Percentiles rank a stretch among this genome's conserved stretches.
Conservation (phyloP, 2,888 invertebrate species). For the Ypsolopha sequella region DNA sequence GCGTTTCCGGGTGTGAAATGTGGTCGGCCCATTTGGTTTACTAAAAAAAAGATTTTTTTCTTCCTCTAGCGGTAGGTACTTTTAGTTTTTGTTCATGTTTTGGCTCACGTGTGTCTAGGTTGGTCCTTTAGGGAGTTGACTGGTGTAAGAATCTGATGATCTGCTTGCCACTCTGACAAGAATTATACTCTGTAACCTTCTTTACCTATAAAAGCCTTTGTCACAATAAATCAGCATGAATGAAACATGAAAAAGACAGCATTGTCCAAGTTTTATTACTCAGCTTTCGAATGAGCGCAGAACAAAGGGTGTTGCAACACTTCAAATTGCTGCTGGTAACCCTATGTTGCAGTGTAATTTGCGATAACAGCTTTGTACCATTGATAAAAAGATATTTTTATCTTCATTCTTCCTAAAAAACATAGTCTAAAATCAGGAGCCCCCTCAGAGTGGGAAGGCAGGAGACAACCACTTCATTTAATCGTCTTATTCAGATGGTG, state of each 20-base stretch:
- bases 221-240: no score
- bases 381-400: no score
- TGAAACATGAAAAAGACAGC: neutral
- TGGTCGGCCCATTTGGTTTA: conserved; percentile 50
- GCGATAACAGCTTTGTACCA: no score
- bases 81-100: conserved; percentile 22
- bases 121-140: conserved; percentile 5
- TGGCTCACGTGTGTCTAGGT: conserved; percentile 8
- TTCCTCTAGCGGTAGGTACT: neutral
- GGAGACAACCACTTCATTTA: no score
- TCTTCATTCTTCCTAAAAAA: no score
- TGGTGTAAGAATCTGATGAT: conserved; percentile 2
- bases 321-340: no score
- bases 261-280: neutral
- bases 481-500: no score
- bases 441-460: no score
- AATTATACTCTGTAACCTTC: neutral
- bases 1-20: conserved; percentile 63
- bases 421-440: no score
- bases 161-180: neutral
- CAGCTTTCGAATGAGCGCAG: no score
- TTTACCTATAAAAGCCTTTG: neutral
- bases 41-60: conserved; percentile 28
- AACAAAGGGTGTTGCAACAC: no score
- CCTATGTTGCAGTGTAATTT: no score